These are phyloP conservation scores for Liopterus haemorrhoidalis DNA, from an alignment of 2,888 invertebrate genomes.

Conservation along the genomic window DNA sequence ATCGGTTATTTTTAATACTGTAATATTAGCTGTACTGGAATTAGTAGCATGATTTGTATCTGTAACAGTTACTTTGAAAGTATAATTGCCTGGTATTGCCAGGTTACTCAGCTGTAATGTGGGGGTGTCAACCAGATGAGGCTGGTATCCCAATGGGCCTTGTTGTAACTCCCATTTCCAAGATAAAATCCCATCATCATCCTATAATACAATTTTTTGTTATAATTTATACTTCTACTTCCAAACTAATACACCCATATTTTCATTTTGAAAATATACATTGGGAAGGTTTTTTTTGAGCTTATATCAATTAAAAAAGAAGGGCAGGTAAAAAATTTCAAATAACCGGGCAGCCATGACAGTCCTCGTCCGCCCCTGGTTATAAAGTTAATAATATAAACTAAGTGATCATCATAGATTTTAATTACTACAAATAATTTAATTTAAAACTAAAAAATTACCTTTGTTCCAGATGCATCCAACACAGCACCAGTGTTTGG, in stretches of 20 bases:
- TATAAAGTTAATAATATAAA: too few relatives aligned
- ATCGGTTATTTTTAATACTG: conserved; percentile 84
- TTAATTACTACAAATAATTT: conserved; percentile 1
- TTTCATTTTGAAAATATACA: background rate
- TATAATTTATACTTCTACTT: too few relatives aligned
- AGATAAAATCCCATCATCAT: conserved; percentile 77
- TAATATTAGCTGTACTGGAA: conserved; percentile 80
- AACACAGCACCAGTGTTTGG: conserved; percentile 87
- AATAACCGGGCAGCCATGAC: too few relatives aligned
- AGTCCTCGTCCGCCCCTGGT: too few relatives aligned
- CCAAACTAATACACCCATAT: conserved; percentile 2
- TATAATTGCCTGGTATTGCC: conserved; percentile 80
- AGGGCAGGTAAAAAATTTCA: too few relatives aligned
- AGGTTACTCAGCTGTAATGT: conserved; percentile 81
- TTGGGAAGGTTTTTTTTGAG: too few relatives aligned
- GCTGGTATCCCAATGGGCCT: conserved; percentile 81
- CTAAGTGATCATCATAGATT: conserved; percentile 1
- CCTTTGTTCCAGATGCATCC: conserved; percentile 68
- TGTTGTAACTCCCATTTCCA: conserved; percentile 92
- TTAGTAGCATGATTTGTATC: conserved; percentile 85
- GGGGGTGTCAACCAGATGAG: conserved; percentile 69
- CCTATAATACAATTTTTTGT: conserved; percentile 36
- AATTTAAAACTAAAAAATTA: background rate
- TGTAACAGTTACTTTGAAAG: conserved; percentile 83
- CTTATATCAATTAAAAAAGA: too few relatives aligned